Conservation (phyloP, 2,888 invertebrate genomes). For the Pyrrhosoma nymphula region DNA sequence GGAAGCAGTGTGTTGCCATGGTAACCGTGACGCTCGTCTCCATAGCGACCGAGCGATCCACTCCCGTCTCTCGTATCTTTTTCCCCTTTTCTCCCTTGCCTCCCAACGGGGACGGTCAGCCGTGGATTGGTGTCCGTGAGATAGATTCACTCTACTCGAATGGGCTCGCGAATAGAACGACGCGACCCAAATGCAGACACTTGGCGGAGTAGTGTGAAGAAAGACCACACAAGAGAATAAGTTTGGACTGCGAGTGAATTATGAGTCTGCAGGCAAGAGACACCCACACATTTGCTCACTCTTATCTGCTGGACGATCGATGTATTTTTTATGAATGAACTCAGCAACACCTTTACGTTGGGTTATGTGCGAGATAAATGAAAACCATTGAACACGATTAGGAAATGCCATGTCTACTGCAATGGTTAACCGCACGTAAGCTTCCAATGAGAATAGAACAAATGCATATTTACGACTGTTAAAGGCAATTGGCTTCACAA, state of each 20-base stretch:
- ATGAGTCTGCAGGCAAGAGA: not conserved
- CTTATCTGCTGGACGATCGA: not conserved
- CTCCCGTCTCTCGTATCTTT: not conserved
- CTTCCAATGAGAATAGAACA: no score
- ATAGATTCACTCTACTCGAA: not conserved
- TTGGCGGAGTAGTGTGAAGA: not conserved
- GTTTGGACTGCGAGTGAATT: no score
- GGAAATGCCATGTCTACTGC: no score
- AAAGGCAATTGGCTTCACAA: no score
- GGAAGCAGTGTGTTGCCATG: not conserved
- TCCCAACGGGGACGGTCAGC: no score
- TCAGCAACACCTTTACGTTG: not conserved
- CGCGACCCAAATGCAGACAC: no score
- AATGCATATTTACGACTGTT: no score
- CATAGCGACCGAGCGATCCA: constrained; percentile 36
- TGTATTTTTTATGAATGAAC: constrained; percentile 46
- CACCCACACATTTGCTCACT: not conserved
- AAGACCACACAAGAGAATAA: no score
- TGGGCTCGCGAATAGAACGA: not conserved
- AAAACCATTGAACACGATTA: no score
- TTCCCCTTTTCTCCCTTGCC: not conserved
- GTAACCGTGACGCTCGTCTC: constrained; percentile 66
- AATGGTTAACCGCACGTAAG: no score
- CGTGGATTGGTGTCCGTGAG: not conserved
- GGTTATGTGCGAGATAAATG: not conserved